These are phyloP conservation scores for Campaea margaritaria DNA, from an alignment of 2,888 invertebrate species.

Conservation along the genomic window DNA sequence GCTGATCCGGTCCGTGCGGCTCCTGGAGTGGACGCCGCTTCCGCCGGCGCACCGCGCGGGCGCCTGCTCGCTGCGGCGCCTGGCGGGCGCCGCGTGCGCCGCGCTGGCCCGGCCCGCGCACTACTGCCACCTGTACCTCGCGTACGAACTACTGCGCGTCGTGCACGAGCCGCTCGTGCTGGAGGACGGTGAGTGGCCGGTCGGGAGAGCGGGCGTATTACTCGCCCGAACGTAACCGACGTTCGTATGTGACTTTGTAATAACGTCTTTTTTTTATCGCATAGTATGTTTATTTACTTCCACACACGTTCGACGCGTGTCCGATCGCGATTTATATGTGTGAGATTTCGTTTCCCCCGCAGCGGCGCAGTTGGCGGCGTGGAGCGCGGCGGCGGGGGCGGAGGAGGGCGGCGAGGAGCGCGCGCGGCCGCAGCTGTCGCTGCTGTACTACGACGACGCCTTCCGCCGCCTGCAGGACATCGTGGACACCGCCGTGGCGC, in stretches of 20 bases:
- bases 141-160: slow-evolving; percentile 47
- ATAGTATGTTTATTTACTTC: too few species aligned
- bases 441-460: slow-evolving; percentile 46
- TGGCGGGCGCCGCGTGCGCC: slow-evolving; percentile 7
- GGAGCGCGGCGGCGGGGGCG: slow-evolving; percentile 44
- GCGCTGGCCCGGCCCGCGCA: slow-evolving; percentile 34
- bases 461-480: slow-evolving; percentile 50
- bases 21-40: slow-evolving; percentile 5
- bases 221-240: too few species aligned
- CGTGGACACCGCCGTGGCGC: slow-evolving; percentile 51
- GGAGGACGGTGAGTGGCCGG: slow-evolving; percentile 55
- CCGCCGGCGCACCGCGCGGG: slow-evolving; percentile 1
- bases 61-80: slow-evolving; percentile 18
- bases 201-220: neutral
- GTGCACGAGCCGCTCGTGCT: slow-evolving; percentile 54
- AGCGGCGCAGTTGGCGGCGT: slow-evolving; percentile 55
- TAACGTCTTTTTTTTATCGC: too few species aligned
- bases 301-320: too few species aligned
- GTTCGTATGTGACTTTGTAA: too few species aligned
- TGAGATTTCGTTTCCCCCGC: slow-evolving; percentile 13
- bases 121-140: slow-evolving; percentile 52
- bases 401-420: slow-evolving; percentile 39
- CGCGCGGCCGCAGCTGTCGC: slow-evolving; percentile 45
- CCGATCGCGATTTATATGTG: too few species aligned
- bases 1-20: slow-evolving; percentile 25